Evolutionary conservation across 1,140 invertebrate species (phyloP), one percentile per base, ranked within the genome.

Genomic region (Potamilus streckersoni): DNA sequence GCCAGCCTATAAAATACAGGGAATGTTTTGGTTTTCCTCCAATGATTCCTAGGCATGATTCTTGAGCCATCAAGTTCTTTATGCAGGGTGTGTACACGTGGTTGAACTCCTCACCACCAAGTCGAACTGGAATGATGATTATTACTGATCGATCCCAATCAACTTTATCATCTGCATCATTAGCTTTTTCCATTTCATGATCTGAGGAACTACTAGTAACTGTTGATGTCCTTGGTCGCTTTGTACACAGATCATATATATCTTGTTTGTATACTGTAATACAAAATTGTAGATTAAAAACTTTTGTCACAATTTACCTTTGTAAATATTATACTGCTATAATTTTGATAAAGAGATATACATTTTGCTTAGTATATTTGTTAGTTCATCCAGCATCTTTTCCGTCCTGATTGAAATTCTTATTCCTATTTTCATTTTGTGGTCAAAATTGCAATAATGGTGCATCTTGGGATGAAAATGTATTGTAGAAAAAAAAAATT

Each of bases 11-110:
- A 91, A 98, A 97, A 90, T 97, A 97, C 11, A 97, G 90, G 15
- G 96, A 96, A 91, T 97, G 96, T 85, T 95, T 95, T 5, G 96
- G 96, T 83, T 95, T 92, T 13, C 96, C 96, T 5, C 96, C 96
- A 84, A 97, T 97, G 61, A 98, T 94, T 31, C 96, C 96, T 80
- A 97, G 93, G 83, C 95, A 97, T 81, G 93, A 92, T 74, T 96
- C 93, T 76, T 95, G 91, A 69, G 93, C 94, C 13, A 98, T 91
- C 11, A 97, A 86, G 58, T 93, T 92, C 72, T 95, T 87, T 8
- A 98, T 90, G 87, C 95, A 96, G 11, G 94, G 93, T 23, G 93
- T 93, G 89, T 97, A 97, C 67, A 95, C 93, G 2, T 93, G 92
- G 90, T 97, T 97, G 61, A 97, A 90, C 84, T 94, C 94, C 74